Evolutionary conservation across 2,113 vertebrate genomes (phyloP), one percentile per base, ranked within the genome.

Genomic region (Anhinga rufa): DNA sequence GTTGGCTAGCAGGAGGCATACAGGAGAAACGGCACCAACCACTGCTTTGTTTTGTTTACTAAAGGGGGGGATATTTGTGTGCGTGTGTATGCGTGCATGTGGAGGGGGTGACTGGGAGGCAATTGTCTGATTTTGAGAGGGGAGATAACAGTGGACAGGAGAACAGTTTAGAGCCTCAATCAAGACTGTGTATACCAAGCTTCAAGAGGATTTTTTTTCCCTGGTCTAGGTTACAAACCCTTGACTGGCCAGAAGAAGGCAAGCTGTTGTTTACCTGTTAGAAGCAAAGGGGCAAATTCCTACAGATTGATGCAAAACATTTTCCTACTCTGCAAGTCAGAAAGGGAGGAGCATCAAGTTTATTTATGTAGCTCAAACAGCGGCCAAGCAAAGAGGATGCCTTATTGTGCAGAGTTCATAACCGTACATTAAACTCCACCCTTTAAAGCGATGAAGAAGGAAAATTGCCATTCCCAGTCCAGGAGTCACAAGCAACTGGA

Each of bases 251-350:
- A 48, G 85, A 10, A 77, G 46, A 79, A 75, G 21, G 14, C 46
- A 69, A 78, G 90, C 65, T 95, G 28, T 74, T 97, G 96, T 97
- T 97, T 97, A 97, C 97, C 96, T 95, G 88, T 22, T 25, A 74
- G 78, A 94, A 97, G 83, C 70, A 91, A 95, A 79, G 97, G 96
- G 92, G 95, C 96, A 97, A 98, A 98, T 97, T 97, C 97, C 97
- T 96, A 93, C 58, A 76, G 60, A 85, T 66, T 49, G 64, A 85
- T 94, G 85, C 92, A 94, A 76, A 87, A 85, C 76, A 42, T 74
- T 91, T 72, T 96, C 91, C 74, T 88, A 54, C 79, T 85, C 92
- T 91, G 80, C 92, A 95, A 90, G 89, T 90, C 85, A 82, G 66
- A 60, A 82, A 90, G 91, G 89, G 95, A 95, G 95, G 74, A 87